Evolutionary conservation across 23 tunicate species (phyloP), one percentile per base, ranked within the genome.

Genomic region (Halocynthia roretzi): DNA sequence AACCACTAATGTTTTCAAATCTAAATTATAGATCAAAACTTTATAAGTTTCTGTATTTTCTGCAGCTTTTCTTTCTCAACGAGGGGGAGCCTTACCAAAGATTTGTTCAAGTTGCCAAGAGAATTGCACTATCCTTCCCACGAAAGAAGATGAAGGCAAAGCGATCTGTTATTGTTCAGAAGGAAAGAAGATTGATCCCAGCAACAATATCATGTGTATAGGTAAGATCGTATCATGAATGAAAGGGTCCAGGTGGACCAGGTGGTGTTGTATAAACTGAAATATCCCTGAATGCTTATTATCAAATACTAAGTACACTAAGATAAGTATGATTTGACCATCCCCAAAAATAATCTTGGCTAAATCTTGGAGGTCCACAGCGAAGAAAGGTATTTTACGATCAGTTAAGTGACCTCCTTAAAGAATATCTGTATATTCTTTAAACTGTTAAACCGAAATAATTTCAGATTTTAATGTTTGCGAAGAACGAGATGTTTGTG

Each of bases 121-220:
- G 19, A 57, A 18, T 5, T 81, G 85, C 72, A 75, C 92, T 0
- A 52, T 86, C 44, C 54, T 70, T 53, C 92, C 92, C 12, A 15
- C 70, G 50, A 48, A 15, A 40, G 19, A 11, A 20, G n/a, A 40
- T 20, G 70, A 65, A 15, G 51, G 55, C 8, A 48, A 53, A 6
- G 17, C 82, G 20, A 81, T 82, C 7, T 86, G 92, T 61, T 86
- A 86, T 69, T 86, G 92, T 68, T 71, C 48, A 23, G 84, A 81
- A 11, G 92, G 92, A 58, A 15, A 52, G 10, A 68, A 40, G 18
- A 51, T 86, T 14, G 67, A 63, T 62, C 56, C 57, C 0, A 53
- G 57, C 7, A 84, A 85, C 65, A 86, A 86, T 57, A 19, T 61
- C 60, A 81, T 82, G 7, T 86, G 92, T 62, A 60, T 68, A 31